A percentile compares a stretch with the other conserved stretches of the same genome.
Evolutionary conservation across 1,140 invertebrate species (phyloP).

Genomic region (Drosophila nigrodunni): DNA sequence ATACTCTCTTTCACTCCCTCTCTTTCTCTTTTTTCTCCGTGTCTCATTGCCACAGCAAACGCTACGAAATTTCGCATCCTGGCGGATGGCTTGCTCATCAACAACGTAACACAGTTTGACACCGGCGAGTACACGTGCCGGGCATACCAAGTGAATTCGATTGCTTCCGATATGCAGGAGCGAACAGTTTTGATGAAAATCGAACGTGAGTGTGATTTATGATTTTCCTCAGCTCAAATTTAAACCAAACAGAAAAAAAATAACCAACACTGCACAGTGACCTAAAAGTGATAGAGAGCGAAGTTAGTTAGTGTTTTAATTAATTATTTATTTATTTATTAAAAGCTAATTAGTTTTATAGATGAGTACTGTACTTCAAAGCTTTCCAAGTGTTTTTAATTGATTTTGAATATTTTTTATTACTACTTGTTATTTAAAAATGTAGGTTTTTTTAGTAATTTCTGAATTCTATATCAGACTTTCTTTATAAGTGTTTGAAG

Average conservation of each 20-base stretch:
- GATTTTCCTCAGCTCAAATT: slow-evolving; percentile 41
- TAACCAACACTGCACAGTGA: background rate
- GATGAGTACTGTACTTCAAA: too few relatives aligned
- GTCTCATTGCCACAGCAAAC: slow-evolving; percentile 52
- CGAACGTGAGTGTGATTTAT: slow-evolving; percentile 86
- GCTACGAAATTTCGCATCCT: slow-evolving; percentile 82
- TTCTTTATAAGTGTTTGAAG: too few relatives aligned
- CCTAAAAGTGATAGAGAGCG: background rate
- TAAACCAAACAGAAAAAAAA: background rate
- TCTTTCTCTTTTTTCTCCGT: slow-evolving; percentile 18
- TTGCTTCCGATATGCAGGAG: slow-evolving; percentile 85
- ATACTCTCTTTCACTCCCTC: slow-evolving; percentile 13
- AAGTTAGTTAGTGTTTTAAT: too few relatives aligned
- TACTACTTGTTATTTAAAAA: too few relatives aligned
- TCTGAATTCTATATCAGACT: too few relatives aligned
- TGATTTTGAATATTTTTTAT: too few relatives aligned
- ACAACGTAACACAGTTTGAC: slow-evolving; percentile 85
- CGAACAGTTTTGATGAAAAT: slow-evolving; percentile 85
- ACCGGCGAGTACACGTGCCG: slow-evolving; percentile 86
- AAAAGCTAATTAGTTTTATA: too few relatives aligned
- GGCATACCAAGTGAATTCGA: slow-evolving; percentile 85
- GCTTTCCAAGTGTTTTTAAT: too few relatives aligned
- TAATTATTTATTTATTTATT: too few relatives aligned
- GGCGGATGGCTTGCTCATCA: slow-evolving; percentile 85
- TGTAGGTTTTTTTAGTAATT: too few relatives aligned